Evolutionary conservation across 1,140 invertebrate species (phyloP).

Genomic region (Lucilia sericata): DNA sequence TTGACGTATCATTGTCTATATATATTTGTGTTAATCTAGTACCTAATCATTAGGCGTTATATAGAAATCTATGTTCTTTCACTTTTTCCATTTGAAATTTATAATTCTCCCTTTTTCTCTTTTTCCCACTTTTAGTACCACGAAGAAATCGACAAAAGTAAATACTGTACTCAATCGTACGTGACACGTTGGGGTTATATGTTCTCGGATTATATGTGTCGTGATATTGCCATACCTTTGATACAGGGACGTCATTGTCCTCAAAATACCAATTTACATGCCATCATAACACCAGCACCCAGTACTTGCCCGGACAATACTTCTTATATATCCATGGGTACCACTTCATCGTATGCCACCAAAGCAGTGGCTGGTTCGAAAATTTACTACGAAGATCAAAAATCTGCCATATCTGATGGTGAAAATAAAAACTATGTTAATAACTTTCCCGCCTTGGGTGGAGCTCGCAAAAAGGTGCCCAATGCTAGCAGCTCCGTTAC

Average conservation of each 20-base stretch:
- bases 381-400: constrained; percentile 47
- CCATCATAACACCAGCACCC: constrained; percentile 45
- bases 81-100: too few relatives aligned
- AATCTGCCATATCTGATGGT: constrained; percentile 33
- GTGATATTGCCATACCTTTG: constrained; percentile 55
- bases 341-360: constrained; percentile 40
- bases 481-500: neutral
- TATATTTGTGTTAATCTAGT: too few relatives aligned
- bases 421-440: neutral
- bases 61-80: too few relatives aligned
- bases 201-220: constrained; percentile 60
- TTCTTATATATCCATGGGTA: constrained; percentile 44
- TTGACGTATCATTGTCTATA: too few relatives aligned
- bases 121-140: constrained; percentile 51
- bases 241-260: constrained; percentile 53
- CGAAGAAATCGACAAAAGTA: constrained; percentile 56
- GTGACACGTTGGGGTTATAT: constrained; percentile 58
- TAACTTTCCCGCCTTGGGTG: constrained; percentile 2
- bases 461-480: neutral
- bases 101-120: too few relatives aligned
- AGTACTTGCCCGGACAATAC: constrained; percentile 37
- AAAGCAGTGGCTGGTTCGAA: constrained; percentile 43
- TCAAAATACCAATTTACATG: constrained; percentile 34
- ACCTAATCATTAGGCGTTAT: too few relatives aligned
- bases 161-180: constrained; percentile 58